Conservation (phyloP, 1,140 invertebrate species). For the Physella acuta region DNA sequence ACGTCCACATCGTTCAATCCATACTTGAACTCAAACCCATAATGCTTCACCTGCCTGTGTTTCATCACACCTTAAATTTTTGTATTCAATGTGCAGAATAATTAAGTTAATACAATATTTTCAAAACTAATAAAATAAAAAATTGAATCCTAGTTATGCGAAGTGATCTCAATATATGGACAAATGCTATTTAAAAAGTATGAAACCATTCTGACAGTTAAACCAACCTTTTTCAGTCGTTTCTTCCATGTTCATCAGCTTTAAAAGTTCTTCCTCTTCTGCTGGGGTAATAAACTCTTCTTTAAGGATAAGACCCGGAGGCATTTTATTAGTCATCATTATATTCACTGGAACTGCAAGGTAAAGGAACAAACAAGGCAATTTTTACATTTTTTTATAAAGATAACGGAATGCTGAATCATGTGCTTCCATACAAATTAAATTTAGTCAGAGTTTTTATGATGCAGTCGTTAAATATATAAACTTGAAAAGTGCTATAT, state of each 20-base stretch:
- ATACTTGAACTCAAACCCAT: slow-evolving; percentile 92
- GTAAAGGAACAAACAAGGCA: slow-evolving; percentile 21
- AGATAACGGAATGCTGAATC: too few species aligned
- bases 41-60: slow-evolving; percentile 87
- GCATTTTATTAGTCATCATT: slow-evolving; percentile 53
- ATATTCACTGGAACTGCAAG: slow-evolving; percentile 39
- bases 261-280: slow-evolving; percentile 72
- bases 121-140: background rate
- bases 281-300: slow-evolving; percentile 73
- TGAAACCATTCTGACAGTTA: background rate
- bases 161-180: background rate
- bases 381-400: background rate
- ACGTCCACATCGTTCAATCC: slow-evolving; percentile 84
- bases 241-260: slow-evolving; percentile 64
- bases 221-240: background rate
- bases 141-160: background rate
- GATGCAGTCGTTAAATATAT: too few species aligned
- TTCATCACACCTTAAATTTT: slow-evolving; percentile 63
- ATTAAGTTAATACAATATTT: background rate
- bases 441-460: too few species aligned
- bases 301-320: slow-evolving; percentile 75
- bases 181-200: background rate
- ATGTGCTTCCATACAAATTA: too few species aligned
- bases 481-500: too few species aligned
- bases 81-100: too few species aligned